Evolutionary conservation across 2,113 vertebrate genomes (phyloP).

Genomic region (Poecilia latipinna): DNA sequence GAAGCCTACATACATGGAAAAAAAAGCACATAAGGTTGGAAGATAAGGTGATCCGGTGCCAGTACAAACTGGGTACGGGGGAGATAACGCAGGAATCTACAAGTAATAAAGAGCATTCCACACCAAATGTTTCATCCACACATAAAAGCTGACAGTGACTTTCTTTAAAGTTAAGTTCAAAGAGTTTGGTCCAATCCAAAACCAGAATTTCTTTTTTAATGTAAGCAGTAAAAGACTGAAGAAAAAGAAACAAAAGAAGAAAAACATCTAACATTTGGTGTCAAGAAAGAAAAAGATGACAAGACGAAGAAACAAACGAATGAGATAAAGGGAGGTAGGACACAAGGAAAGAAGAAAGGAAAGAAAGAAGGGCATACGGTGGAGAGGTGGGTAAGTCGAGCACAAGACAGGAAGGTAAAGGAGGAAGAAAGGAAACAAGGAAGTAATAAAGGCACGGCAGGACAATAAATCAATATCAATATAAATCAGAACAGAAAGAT

Average conservation of each 20-base stretch:
- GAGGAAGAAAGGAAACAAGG: too few relatives aligned
- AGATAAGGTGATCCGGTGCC: conserved; percentile 49
- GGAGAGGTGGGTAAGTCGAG: too few relatives aligned
- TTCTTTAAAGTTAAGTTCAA: not conserved
- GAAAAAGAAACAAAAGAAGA: not conserved
- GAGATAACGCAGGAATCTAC: conserved; percentile 65
- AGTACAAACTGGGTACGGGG: conserved; percentile 24
- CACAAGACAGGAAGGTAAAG: too few relatives aligned
- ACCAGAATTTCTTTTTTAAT: not conserved
- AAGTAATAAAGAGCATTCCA: conserved; percentile 17
- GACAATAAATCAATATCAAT: too few relatives aligned
- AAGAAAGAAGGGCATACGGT: too few relatives aligned
- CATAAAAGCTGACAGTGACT: not conserved
- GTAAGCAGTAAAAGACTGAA: not conserved
- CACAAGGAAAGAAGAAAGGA: too few relatives aligned
- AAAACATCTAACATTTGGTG: not conserved
- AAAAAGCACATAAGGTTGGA: conserved; percentile 22
- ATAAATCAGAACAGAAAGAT: too few relatives aligned
- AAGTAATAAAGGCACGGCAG: too few relatives aligned
- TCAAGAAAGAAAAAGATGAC: too few relatives aligned
- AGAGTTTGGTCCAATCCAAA: not conserved
- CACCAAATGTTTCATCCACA: conserved; percentile 2
- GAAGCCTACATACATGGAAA: conserved; percentile 36
- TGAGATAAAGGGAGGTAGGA: too few relatives aligned
- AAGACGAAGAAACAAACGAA: too few relatives aligned